These are phyloP conservation scores for Arnoldichthys spilopterus DNA, from an alignment of 2,797 vertebrate genomes.

Conservation along the genomic window DNA sequence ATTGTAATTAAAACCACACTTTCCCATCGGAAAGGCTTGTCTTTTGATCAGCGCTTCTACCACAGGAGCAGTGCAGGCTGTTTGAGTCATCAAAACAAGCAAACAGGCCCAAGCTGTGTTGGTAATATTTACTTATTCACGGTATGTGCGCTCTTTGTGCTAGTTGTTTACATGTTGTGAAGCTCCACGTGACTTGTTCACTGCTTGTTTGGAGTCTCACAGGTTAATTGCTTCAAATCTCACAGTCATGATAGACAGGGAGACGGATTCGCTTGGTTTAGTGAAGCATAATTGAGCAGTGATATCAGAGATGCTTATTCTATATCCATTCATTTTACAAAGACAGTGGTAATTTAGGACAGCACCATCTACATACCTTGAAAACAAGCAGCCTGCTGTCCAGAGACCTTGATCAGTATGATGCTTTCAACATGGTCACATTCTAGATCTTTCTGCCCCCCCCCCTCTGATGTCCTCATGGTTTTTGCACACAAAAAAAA, in stretches of 20 bases:
- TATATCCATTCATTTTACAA: not conserved
- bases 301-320: not conserved
- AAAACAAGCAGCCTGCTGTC: too few species aligned
- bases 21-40: slow-evolving; percentile 7
- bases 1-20: slow-evolving; percentile 36
- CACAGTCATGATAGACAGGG: not conserved
- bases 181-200: not conserved
- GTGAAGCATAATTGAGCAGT: not conserved
- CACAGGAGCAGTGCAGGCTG: slow-evolving; percentile 3
- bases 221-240: slow-evolving; percentile 22
- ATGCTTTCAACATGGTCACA: too few species aligned
- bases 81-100: slow-evolving; percentile 36
- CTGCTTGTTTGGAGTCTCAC: slow-evolving; percentile 3
- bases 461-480: too few species aligned
- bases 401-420: too few species aligned
- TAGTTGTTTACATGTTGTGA: not conserved
- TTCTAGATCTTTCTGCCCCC: too few species aligned
- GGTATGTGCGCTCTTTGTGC: not conserved
- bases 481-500: too few species aligned
- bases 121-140: slow-evolving; percentile 24
- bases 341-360: not conserved
- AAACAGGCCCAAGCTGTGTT: not conserved
- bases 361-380: not conserved
- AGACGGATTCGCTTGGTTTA: not conserved
- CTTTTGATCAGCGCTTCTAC: slow-evolving; percentile 44